Evolutionary conservation across 2,797 vertebrate species (phyloP).

Genomic region (Pyrrhura leucotis): DNA sequence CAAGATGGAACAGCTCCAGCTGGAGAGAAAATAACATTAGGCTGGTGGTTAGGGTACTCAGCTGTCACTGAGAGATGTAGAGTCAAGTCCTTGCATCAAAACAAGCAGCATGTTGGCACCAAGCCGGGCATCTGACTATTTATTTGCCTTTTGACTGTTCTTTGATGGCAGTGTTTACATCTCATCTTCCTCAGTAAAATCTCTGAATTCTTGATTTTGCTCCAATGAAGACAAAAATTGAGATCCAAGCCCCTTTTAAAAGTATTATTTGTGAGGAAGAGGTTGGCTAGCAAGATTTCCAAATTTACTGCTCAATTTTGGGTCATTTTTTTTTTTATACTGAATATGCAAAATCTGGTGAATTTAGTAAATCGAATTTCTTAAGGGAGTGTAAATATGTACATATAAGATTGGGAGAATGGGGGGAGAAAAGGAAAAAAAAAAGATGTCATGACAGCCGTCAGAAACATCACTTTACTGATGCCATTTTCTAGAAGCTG

Average conservation of each 20-base stretch:
- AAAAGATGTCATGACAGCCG: background rate
- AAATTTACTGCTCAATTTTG: background rate
- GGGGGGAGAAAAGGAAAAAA: background rate
- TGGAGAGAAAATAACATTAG: background rate
- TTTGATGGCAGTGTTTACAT: background rate
- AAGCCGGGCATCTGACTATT: background rate
- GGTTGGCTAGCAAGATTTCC: background rate
- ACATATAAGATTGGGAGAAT: background rate
- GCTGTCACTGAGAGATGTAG: background rate
- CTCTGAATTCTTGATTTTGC: background rate
- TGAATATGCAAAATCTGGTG: background rate
- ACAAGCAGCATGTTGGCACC: background rate
- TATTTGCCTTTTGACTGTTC: background rate
- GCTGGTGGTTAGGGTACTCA: background rate
- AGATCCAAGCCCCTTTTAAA: background rate
- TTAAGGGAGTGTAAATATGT: background rate
- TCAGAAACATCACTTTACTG: background rate
- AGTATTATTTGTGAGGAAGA: background rate
- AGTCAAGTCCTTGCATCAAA: background rate
- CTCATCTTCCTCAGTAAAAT: background rate
- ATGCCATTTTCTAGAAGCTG: background rate
- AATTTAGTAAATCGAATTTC: background rate
- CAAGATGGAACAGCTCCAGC: background rate
- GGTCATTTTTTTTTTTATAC: background rate
- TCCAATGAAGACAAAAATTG: background rate